Evolutionary conservation across 2,113 vertebrate species (phyloP).

Genomic region (Rhombomys opimus): DNA sequence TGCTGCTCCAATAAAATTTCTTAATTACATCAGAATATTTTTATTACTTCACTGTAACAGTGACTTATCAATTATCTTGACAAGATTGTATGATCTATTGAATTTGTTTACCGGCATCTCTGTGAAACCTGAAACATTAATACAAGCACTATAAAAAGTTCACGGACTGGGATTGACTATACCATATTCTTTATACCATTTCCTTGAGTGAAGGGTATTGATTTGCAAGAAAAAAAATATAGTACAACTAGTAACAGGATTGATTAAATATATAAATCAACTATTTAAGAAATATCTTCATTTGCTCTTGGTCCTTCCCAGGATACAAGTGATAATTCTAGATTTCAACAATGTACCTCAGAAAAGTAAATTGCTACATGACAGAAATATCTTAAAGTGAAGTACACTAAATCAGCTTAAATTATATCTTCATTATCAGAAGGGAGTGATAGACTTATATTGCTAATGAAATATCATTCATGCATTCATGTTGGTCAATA

Average conservation of each 20-base stretch:
- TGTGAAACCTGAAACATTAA: neutral
- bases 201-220: neutral
- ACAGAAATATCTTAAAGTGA: neutral
- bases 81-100: neutral
- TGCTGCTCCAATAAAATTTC: no score
- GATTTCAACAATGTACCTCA: neutral
- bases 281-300: neutral
- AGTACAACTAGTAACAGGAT: neutral
- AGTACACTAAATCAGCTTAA: neutral
- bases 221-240: neutral
- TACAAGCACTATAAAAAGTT: neutral
- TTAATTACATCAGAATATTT: neutral
- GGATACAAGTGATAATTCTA: neutral
- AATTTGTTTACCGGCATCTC: neutral
- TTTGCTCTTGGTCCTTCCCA: neutral
- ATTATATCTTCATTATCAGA: neutral
- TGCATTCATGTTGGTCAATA: neutral
- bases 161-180: neutral
- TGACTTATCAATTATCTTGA: neutral
- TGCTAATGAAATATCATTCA: neutral
- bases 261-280: neutral
- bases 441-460: neutral
- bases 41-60: neutral
- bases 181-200: neutral
- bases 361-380: neutral